Percentiles rank a stretch among this genome's conserved stretches.
Conservation (phyloP, 2,888 invertebrate species). For the Phaedon cochleariae region DNA sequence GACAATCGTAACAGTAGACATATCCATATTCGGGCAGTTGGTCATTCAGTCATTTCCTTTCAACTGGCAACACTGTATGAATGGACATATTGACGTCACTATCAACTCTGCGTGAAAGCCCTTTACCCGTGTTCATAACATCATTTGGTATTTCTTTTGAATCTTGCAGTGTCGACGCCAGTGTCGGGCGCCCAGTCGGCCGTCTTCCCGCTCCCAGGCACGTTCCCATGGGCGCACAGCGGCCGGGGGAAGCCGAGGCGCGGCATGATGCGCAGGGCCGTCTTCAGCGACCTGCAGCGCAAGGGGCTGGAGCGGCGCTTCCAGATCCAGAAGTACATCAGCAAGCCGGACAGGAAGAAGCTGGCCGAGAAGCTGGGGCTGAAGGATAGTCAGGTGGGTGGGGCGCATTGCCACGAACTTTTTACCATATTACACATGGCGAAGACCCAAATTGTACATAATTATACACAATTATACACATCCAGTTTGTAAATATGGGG, state of each 20-base stretch:
- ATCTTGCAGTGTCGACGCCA: conserved; percentile 60
- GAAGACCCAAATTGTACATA: too few species aligned
- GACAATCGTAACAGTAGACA: too few species aligned
- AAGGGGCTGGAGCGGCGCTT: conserved; percentile 96
- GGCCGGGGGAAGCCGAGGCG: conserved; percentile 91
- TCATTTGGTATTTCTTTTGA: conserved; percentile 32
- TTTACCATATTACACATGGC: neutral
- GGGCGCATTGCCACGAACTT: too few species aligned
- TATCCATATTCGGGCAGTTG: too few species aligned
- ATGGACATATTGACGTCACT: neutral
- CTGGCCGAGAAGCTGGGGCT: conserved; percentile 94
- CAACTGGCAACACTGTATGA: too few species aligned
- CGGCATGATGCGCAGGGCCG: conserved; percentile 97
- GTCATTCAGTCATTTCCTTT: too few species aligned
- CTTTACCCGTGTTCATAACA: too few species aligned
- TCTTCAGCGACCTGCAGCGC: conserved; percentile 92
- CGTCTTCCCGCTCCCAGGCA: conserved; percentile 62
- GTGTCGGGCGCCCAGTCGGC: conserved; percentile 64
- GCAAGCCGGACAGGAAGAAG: conserved; percentile 97
- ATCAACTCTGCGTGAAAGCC: too few species aligned
- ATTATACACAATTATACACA: too few species aligned
- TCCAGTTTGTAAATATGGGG: too few species aligned
- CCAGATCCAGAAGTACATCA: conserved; percentile 97
- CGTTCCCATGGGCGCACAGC: conserved; percentile 91
- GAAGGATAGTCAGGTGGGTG: conserved; percentile 93